These are phyloP conservation scores for Sterrhoptilus dennistouni DNA, from an alignment of 2,113 vertebrate species.

Conservation along the genomic window DNA sequence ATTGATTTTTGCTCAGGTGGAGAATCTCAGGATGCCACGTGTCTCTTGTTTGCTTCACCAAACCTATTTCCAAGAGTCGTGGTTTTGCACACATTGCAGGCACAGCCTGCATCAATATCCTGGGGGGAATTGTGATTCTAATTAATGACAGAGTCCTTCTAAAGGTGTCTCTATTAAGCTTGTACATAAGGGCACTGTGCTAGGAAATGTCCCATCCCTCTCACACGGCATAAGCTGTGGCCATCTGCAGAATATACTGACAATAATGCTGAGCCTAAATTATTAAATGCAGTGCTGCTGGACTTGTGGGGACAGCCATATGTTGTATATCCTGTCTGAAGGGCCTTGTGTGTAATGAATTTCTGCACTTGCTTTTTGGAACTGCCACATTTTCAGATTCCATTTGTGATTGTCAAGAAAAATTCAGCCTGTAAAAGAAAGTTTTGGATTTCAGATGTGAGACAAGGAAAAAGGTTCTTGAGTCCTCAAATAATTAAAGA, in stretches of 20 bases:
- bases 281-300: not conserved
- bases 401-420: not conserved
- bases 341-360: not conserved
- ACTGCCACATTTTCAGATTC: not conserved
- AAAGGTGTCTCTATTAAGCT: constrained; percentile 44
- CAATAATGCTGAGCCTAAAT: not conserved
- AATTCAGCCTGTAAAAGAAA: not conserved
- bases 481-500: not conserved
- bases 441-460: not conserved
- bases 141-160: constrained; percentile 1
- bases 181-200: not conserved
- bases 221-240: constrained; percentile 9
- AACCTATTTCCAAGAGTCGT: not conserved
- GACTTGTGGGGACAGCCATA: not conserved
- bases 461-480: not conserved
- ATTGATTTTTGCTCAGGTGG: constrained; percentile 37
- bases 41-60: constrained; percentile 29
- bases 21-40: not conserved
- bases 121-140: not conserved
- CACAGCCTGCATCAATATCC: constrained; percentile 46
- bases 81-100: constrained; percentile 25
- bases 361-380: not conserved
- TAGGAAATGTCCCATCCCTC: constrained; percentile 10
- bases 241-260: not conserved
- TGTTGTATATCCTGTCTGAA: not conserved